A percentile compares a stretch with the other conserved stretches of the same genome.
phyloP scores from a whole-genome alignment of 2,797 vertebrate species.

The Sphenopsis melanotis region DNA sequence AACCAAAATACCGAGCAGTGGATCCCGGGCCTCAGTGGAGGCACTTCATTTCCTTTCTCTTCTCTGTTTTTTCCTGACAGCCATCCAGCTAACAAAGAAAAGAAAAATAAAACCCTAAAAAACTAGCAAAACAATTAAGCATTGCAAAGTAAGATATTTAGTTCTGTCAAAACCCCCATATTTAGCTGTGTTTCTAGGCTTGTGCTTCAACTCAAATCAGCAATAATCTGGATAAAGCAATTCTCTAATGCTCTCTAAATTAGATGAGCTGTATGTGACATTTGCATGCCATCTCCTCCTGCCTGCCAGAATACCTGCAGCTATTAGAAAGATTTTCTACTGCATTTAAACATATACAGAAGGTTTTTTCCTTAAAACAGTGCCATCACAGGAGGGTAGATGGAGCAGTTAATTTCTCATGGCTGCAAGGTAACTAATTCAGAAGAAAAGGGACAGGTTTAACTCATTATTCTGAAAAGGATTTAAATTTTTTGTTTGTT shows the following conservation, averaged over 20 bases:
- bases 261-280: background rate
- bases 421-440: background rate
- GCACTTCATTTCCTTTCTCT: slow-evolving; percentile 48
- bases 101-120: background rate
- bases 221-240: background rate
- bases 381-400: background rate
- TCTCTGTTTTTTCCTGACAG: slow-evolving; percentile 27
- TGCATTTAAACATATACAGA: background rate
- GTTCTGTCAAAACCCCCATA: background rate
- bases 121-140: background rate
- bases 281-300: background rate
- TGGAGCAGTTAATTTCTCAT: background rate
- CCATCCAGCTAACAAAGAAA: background rate
- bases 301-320: background rate
- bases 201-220: background rate
- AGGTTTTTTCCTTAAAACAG: background rate
- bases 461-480: background rate
- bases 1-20: slow-evolving; percentile 14
- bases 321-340: slow-evolving; percentile 22
- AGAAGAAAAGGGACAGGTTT: background rate
- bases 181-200: background rate
- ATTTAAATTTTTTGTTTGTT: background rate
- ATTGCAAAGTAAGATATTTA: background rate
- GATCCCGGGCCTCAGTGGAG: background rate
- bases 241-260: background rate